phyloP scores from a whole-genome alignment of 1,140 invertebrate species.

The Tetramorium simillimum region DNA sequence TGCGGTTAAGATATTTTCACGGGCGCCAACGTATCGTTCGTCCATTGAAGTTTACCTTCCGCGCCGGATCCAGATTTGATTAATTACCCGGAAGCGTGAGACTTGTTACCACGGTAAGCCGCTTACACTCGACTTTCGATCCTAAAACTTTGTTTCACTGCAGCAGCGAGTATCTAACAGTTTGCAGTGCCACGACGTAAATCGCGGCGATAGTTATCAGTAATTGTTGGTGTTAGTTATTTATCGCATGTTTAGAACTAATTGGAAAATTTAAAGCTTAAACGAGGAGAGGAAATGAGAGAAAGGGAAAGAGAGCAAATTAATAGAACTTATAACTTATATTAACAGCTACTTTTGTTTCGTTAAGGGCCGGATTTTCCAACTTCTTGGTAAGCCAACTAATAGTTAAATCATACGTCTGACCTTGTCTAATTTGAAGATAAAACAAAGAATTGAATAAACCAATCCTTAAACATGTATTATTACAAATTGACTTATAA shows the following conservation, averaged over 20 bases:
- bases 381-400: no score
- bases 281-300: not conserved
- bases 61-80: conserved; percentile 68
- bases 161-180: conserved; percentile 50
- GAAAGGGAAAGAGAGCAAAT: not conserved
- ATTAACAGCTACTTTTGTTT: not conserved
- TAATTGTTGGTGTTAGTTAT: conserved; percentile 40
- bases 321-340: not conserved
- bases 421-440: no score
- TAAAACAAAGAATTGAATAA: no score
- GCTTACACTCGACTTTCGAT: conserved; percentile 70
- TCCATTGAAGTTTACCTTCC: conserved; percentile 72
- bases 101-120: conserved; percentile 62
- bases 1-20: conserved; percentile 73
- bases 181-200: conserved; percentile 34
- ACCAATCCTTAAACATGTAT: not conserved
- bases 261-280: conserved; percentile 20
- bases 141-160: conserved; percentile 76
- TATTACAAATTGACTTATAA: not conserved
- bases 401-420: no score
- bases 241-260: conserved; percentile 14
- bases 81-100: conserved; percentile 72
- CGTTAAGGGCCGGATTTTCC: no score
- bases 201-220: conserved; percentile 48
- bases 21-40: conserved; percentile 64